These are phyloP conservation scores for Punctoribates punctum DNA, from an alignment of 2,888 invertebrate genomes.

Conservation along the genomic window DNA sequence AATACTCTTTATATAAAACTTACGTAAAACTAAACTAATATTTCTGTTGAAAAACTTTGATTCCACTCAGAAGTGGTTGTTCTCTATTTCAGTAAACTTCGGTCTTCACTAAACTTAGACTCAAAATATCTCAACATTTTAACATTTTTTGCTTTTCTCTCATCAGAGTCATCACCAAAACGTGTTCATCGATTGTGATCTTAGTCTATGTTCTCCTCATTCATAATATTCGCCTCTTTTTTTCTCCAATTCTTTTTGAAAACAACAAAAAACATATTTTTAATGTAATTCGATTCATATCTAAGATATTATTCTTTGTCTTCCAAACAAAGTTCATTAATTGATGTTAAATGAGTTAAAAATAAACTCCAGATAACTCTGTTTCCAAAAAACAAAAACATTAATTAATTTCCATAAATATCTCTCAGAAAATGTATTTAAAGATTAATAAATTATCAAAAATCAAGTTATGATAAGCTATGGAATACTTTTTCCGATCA, in stretches of 20 bases:
- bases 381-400: background rate
- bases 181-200: background rate
- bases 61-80: too few relatives aligned
- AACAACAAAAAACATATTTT: background rate
- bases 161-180: too few relatives aligned
- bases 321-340: background rate
- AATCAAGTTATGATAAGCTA: too few relatives aligned
- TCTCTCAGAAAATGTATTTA: background rate
- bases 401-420: background rate
- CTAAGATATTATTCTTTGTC: background rate
- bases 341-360: constrained; percentile 9
- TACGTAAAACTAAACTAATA: background rate
- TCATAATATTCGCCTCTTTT: background rate
- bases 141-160: too few relatives aligned
- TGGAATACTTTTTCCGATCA: too few relatives aligned
- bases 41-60: too few relatives aligned
- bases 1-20: background rate
- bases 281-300: background rate
- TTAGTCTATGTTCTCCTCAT: background rate
- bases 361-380: background rate
- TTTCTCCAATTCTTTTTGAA: background rate
- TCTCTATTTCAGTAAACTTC: background rate
- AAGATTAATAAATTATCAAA: background rate
- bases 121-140: background rate
- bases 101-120: background rate